Conservation (phyloP, 2,888 invertebrate genomes). For the Magallana nippona region DNA sequence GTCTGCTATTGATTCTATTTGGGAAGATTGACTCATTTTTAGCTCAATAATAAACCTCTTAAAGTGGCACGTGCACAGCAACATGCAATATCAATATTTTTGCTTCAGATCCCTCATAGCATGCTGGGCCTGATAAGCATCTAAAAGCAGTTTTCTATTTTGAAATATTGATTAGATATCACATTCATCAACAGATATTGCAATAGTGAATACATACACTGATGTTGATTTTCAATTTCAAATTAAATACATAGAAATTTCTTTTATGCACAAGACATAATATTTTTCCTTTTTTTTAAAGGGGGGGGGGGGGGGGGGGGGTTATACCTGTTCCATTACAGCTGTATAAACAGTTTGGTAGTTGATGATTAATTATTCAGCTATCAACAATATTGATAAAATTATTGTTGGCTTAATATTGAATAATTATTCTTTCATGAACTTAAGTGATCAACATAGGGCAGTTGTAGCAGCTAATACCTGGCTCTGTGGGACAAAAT, state of each 20-base stretch:
- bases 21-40: not conserved
- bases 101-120: too few relatives aligned
- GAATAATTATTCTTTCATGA: too few relatives aligned
- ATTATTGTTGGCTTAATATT: too few relatives aligned
- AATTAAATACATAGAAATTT: too few relatives aligned
- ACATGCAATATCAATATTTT: not conserved
- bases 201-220: too few relatives aligned
- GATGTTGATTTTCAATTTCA: too few relatives aligned
- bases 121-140: too few relatives aligned
- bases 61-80: not conserved
- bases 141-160: not conserved
- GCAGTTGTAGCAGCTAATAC: too few relatives aligned
- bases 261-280: too few relatives aligned
- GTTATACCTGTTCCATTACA: not conserved
- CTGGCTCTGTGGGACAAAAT: not conserved
- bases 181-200: not conserved
- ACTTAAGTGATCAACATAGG: too few relatives aligned
- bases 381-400: not conserved
- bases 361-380: not conserved
- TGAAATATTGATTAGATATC: not conserved
- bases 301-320: not conserved
- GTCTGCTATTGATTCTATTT: constrained; percentile 13
- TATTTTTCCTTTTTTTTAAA: not conserved
- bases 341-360: not conserved
- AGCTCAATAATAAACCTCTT: not conserved